Evolutionary conservation across 2,113 vertebrate species (phyloP), one percentile per base, ranked within the genome.

Genomic region (Paradoxurus hermaphroditus): DNA sequence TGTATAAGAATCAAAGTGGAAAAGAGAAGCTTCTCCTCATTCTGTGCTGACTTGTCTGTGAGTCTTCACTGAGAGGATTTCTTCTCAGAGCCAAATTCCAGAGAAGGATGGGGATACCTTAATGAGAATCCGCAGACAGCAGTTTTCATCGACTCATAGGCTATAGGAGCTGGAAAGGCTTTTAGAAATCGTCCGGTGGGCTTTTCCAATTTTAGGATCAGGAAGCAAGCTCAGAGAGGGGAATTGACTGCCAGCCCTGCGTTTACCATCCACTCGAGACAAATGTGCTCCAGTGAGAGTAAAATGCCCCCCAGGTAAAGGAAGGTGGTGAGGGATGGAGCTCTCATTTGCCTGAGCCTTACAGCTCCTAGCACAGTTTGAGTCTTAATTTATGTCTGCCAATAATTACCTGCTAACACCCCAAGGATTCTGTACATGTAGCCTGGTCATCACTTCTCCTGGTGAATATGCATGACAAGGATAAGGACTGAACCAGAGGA

Each of bases 301-400:
- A 1, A 19, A 11, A 1, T 8, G 41, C 34, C 36, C 1, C 15
- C n/a, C 4, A 3, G 34, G 23, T 34, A 18, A 81, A 25, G 3
- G 10, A 53, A 51, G 77, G 56, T 2, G 25, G 36, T 25, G 13
- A 63, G 27, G 56, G 5, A 31, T 0, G 1, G 39, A 46, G 51
- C 15, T 46, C n/a, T 49, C 15, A 12, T 13, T 44, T 18, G 0
- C 49, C 31, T 21, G 29, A 73, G n/a, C 27, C 44, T 0, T 34
- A 9, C 0, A 36, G 44, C 87, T 41, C 19, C 36, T 16, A 10
- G 70, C 11, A 18, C 6, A 8, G 62, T 73, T 49, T 23, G 59
- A 87, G 36, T 65, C 53, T 77, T 91, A 67, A 85, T 82, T 88
- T 72, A 77, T 62, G 62, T 63, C 86, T 87, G 73, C 44, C 46